A percentile compares a stretch with the other conserved stretches of the same genome.
Conservation (phyloP, 53 echinoderm and acorn worm species). For the Crossaster papposus region DNA sequence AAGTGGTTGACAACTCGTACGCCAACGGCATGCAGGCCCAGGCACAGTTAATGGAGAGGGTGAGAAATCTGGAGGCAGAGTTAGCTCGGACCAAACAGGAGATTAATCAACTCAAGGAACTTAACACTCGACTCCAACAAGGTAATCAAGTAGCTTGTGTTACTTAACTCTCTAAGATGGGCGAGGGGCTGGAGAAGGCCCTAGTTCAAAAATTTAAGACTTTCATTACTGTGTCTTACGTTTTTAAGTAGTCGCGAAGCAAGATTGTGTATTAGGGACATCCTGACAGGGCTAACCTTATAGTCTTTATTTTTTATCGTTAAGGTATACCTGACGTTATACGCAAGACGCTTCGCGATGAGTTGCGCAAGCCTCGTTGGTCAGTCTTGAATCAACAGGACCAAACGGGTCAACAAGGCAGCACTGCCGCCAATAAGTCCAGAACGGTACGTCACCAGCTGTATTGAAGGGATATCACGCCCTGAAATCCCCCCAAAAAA, state of each 20-base stretch:
- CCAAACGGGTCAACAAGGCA: not conserved
- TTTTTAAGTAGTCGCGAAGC: too few species aligned
- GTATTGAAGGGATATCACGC: not conserved
- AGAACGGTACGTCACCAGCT: not conserved
- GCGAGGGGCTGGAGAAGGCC: too few species aligned
- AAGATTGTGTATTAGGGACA: too few species aligned
- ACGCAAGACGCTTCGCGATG: slow-evolving; percentile 44
- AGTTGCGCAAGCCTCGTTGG: slow-evolving; percentile 41
- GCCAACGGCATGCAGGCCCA: slow-evolving; percentile 34
- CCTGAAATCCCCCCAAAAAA: not conserved
- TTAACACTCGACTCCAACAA: slow-evolving; percentile 47
- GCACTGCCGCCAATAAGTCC: not conserved
- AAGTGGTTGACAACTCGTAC: slow-evolving; percentile 12
- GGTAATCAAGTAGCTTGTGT: not conserved
- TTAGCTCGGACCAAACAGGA: slow-evolving; percentile 30
- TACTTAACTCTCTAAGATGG: too few species aligned
- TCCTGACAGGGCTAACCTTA: not conserved
- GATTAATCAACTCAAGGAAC: slow-evolving; percentile 23
- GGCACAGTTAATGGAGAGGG: slow-evolving; percentile 22
- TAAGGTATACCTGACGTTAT: slow-evolving; percentile 50
- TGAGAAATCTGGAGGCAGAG: slow-evolving; percentile 35
- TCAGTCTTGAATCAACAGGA: not conserved
- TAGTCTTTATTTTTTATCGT: not conserved
- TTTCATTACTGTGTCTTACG: too few species aligned
- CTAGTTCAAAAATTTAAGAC: too few species aligned